Conservation (phyloP, 2,888 invertebrate genomes). For the Amblyjoppa proteus region DNA sequence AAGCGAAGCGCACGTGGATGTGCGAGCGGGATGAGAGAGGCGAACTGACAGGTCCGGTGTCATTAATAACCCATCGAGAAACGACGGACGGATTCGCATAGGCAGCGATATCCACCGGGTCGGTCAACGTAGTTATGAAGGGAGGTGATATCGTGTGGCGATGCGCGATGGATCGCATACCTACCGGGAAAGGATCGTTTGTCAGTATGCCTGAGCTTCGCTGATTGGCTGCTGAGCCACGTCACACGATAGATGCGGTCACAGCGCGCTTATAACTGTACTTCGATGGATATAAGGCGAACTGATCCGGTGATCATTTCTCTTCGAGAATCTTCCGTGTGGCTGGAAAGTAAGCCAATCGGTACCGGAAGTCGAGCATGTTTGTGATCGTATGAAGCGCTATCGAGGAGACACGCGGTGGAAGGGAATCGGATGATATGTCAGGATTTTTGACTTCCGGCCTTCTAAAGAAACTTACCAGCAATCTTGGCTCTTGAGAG, state of each 20-base stretch:
- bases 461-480: not conserved
- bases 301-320: constrained; percentile 51
- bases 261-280: constrained; percentile 33
- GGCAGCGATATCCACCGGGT: constrained; percentile 45
- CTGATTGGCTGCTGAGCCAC: constrained; percentile 75
- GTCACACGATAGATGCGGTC: constrained; percentile 61
- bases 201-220: constrained; percentile 75
- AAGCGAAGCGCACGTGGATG: constrained; percentile 50
- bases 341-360: not conserved
- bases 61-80: constrained; percentile 79
- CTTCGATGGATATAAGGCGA: constrained; percentile 53
- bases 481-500: not conserved
- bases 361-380: no score
- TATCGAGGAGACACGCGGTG: no score
- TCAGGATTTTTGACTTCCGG: not conserved
- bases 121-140: constrained; percentile 57
- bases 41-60: constrained; percentile 65
- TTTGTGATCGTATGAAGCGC: no score
- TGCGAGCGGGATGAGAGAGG: constrained; percentile 39
- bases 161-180: constrained; percentile 27
- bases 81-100: constrained; percentile 71
- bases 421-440: not conserved
- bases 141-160: constrained; percentile 48
- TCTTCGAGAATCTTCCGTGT: constrained; percentile 42
- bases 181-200: constrained; percentile 74